These are phyloP conservation scores for Amblyraja radiata DNA, from an alignment of 2,797 vertebrate species.

Conservation along the genomic window DNA sequence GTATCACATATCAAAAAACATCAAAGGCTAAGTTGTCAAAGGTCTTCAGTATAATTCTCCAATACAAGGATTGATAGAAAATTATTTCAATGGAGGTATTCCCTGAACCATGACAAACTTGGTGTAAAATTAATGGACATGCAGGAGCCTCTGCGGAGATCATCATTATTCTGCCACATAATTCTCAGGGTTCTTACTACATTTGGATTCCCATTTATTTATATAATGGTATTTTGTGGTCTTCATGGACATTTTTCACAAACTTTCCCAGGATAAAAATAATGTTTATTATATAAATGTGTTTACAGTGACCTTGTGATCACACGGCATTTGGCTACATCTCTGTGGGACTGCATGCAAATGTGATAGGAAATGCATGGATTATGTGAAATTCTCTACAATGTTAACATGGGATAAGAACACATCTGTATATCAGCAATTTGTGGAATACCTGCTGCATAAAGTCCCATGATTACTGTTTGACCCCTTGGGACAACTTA, in stretches of 20 bases:
- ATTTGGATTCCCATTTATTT: background rate
- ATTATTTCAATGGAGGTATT: background rate
- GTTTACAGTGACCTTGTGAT: background rate
- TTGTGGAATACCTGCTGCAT: no score
- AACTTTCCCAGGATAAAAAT: conserved; percentile 3
- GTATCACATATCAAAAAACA: background rate
- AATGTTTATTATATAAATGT: background rate
- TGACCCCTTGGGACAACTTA: no score
- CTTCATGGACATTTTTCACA: background rate
- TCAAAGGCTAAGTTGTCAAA: background rate
- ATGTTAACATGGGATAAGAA: background rate
- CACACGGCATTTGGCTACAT: background rate
- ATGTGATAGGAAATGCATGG: background rate
- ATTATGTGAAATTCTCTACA: background rate
- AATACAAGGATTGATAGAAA: background rate
- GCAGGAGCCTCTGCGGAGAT: background rate
- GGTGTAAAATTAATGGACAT: background rate
- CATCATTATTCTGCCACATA: background rate
- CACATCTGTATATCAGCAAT: background rate
- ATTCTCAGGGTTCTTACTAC: background rate
- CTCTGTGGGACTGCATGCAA: background rate
- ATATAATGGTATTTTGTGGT: background rate
- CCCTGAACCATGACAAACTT: background rate
- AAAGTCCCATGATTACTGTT: no score
- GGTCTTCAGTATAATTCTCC: background rate